Conservation (phyloP, 2,888 invertebrate genomes). For the Andrena bicolor region DNA sequence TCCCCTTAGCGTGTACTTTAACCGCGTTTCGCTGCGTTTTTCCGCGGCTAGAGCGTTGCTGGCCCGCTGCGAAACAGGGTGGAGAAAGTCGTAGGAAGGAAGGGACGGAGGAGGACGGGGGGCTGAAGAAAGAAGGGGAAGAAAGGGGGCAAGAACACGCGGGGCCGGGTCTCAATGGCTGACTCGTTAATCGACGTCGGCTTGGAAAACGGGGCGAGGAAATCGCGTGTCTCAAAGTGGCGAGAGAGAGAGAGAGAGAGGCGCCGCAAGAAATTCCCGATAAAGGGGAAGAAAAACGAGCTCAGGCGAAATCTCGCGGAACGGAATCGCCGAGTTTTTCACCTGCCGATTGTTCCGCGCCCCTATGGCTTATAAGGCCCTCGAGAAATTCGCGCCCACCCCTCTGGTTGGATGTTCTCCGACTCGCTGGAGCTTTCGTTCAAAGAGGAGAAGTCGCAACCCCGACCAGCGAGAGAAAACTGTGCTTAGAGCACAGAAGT, state of each 20-base stretch:
- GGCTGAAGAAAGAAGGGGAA: conserved; percentile 2
- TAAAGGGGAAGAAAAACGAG: conserved; percentile 60
- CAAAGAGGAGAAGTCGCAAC: background rate
- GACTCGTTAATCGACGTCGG: conserved; percentile 65
- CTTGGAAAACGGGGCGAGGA: conserved; percentile 42
- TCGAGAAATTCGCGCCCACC: conserved; percentile 45
- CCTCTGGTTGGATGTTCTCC: conserved; percentile 17
- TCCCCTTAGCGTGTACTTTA: conserved; percentile 59
- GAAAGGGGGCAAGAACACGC: conserved; percentile 40
- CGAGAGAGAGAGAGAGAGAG: conserved; percentile 36
- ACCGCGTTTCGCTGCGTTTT: conserved; percentile 56
- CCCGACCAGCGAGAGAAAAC: too few relatives aligned
- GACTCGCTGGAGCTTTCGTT: conserved; percentile 35
- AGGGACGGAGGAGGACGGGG: background rate
- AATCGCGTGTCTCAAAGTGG: conserved; percentile 62
- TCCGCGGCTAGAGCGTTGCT: conserved; percentile 29
- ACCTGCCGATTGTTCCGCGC: conserved; percentile 50
- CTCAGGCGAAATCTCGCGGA: conserved; percentile 56
- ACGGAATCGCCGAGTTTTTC: conserved; percentile 49
- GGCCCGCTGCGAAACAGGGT: conserved; percentile 11
- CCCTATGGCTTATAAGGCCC: conserved; percentile 23
- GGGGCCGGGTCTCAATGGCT: conserved; percentile 50
- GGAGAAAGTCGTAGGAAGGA: conserved; percentile 14
- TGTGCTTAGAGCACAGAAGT: too few relatives aligned
- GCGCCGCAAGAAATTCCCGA: conserved; percentile 50